A percentile compares a stretch with the other conserved stretches of the same genome.
Conservation (phyloP, 35 echinoderm and acorn worm genomes). For the Apostichopus parvimensis region DNA sequence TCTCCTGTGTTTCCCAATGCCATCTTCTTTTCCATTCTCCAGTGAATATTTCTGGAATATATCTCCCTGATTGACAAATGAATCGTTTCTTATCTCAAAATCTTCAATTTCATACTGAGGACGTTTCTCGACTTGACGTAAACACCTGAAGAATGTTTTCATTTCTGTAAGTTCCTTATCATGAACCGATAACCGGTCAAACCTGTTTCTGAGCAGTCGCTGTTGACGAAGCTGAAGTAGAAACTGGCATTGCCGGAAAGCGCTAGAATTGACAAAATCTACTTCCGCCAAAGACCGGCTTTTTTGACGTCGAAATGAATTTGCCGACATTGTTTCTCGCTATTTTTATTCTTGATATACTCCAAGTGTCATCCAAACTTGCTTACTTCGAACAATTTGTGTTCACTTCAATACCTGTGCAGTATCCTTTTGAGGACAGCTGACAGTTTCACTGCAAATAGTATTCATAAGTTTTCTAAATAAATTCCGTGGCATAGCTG, state of each 20-base stretch:
- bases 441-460: too few species aligned
- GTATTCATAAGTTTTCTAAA: too few species aligned
- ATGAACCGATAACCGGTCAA: neutral
- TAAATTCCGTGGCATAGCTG: too few species aligned
- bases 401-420: too few species aligned
- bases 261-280: constrained; percentile 12
- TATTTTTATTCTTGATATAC: too few species aligned
- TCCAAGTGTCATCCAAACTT: too few species aligned
- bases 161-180: constrained; percentile 7
- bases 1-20: neutral
- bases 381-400: too few species aligned
- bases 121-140: neutral
- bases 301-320: neutral
- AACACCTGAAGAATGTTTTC: neutral
- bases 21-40: neutral
- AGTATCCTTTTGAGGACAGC: too few species aligned
- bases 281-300: constrained; percentile 3
- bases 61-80: neutral
- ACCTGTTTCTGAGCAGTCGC: neutral
- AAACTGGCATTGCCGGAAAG: constrained; percentile 19
- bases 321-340: too few species aligned
- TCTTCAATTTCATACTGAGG: neutral
- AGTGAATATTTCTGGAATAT: too few species aligned
- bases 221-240: neutral
- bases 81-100: neutral